Evolutionary conservation across 2,113 vertebrate genomes (phyloP).

Genomic region (Notothenia coriiceps): DNA sequence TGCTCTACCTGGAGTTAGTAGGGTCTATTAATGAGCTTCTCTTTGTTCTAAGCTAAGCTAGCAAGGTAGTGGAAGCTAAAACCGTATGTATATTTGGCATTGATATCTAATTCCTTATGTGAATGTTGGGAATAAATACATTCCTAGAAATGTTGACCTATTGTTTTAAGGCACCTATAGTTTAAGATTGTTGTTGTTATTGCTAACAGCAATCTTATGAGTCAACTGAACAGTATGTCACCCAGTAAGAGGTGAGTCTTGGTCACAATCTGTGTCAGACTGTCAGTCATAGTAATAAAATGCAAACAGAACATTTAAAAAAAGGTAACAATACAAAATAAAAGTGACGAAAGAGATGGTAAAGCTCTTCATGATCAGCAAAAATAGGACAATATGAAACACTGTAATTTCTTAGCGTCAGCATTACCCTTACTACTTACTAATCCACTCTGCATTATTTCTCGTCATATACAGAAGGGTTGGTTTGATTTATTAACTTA

Average conservation of each 20-base stretch:
- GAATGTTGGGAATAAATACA: too few species aligned
- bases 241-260: not conserved
- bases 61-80: not conserved
- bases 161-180: not conserved
- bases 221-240: not conserved
- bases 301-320: rapidly evolving
- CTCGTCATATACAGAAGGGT: not conserved
- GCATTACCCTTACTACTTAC: not conserved
- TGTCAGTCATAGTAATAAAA: not conserved
- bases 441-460: not conserved
- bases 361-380: not conserved
- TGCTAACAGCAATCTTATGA: not conserved
- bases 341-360: not conserved
- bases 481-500: conserved; percentile 4
- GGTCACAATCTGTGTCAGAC: not conserved
- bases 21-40: too few species aligned
- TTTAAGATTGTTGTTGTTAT: too few species aligned
- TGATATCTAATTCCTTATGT: not conserved
- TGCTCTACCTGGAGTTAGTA: too few species aligned
- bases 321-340: not conserved
- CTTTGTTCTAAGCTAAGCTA: not conserved
- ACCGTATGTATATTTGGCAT: not conserved
- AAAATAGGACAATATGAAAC: not conserved
- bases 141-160: too few species aligned
- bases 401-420: not conserved